Evolutionary conservation across 2,113 vertebrate genomes (phyloP), one percentile per base, ranked within the genome.

Genomic region (Chlorodrepanis virens): DNA sequence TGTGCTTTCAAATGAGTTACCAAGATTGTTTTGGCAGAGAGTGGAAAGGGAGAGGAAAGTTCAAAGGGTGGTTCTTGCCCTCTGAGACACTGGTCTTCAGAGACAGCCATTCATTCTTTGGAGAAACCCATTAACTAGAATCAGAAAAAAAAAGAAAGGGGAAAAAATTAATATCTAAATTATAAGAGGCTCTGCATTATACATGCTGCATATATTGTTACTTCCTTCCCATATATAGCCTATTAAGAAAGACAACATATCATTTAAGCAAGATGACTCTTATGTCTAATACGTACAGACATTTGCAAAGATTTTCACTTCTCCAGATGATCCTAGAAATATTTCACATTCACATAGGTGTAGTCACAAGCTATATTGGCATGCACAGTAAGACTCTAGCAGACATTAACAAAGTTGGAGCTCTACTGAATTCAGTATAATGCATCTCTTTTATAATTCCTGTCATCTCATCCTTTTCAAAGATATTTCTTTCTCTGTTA

Each of bases 41-140:
- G 12, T 20, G 6, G 35, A 76, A 94, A 78, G 33, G n/a, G 28
- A 63, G 4, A 74, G 4, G 25, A 87, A 78, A 20, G 82, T 87
- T 33, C 12, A 59, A 82, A 91, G 78, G 9, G 18, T 31, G 8
- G 27, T 67, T 28, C 8, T 75, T 59, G 28, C 5, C 19, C 18
- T 65, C 50, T 85, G 52, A 78, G 56, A 71, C 29, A 42, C 7
- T 28, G 8, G 12, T 53, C 28, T 87, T 77, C 45, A 65, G 59
- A 78, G 28, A 28, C 4, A 77, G 22, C 5, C 71, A 24, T 44
- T 81, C 2, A 2, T 57, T 14, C 1, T 82, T 70, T 67, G 31
- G 35, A 81, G 23, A 35, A 0, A 2, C 21, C 7, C 0, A 1
- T 56, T 17, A 22, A 56, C 6, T 29, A 40, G 7, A 69, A 13